These are phyloP conservation scores for Tyrannus savana DNA, from an alignment of 2,113 vertebrate genomes.

Conservation along the genomic window DNA sequence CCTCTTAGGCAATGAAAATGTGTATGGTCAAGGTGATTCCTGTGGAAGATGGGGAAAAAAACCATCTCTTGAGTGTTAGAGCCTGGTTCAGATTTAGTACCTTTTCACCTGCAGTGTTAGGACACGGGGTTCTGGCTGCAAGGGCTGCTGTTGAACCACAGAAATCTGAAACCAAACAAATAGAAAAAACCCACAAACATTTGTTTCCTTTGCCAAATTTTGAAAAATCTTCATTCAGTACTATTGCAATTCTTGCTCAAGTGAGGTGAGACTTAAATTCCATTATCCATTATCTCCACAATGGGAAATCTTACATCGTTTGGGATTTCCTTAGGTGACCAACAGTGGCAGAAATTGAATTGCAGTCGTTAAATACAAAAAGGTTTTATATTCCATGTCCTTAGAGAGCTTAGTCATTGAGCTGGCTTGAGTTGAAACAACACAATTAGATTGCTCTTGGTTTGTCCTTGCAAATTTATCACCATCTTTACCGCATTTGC, in stretches of 20 bases:
- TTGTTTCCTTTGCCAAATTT: background rate
- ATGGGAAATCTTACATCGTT: background rate
- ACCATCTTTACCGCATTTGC: background rate
- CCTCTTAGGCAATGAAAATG: background rate
- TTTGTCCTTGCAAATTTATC: slow-evolving; percentile 27
- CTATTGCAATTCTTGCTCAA: background rate
- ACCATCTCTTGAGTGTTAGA: background rate
- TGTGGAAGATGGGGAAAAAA: background rate
- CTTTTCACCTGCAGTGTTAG: background rate
- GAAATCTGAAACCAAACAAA: background rate
- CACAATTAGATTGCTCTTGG: slow-evolving; percentile 11
- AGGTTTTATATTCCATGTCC: background rate
- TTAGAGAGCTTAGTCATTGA: background rate
- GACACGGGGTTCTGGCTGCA: background rate
- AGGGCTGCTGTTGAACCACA: background rate
- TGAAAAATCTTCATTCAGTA: background rate
- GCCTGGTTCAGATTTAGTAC: background rate
- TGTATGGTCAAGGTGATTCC: background rate
- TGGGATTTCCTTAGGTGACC: background rate
- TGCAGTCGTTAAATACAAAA: background rate
- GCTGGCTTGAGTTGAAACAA: background rate
- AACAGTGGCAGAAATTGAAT: background rate
- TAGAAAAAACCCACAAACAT: background rate
- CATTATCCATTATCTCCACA: background rate
- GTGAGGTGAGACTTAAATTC: background rate